Evolutionary conservation across 2,797 vertebrate species (phyloP).

Genomic region (Calcarius lapponicus): DNA sequence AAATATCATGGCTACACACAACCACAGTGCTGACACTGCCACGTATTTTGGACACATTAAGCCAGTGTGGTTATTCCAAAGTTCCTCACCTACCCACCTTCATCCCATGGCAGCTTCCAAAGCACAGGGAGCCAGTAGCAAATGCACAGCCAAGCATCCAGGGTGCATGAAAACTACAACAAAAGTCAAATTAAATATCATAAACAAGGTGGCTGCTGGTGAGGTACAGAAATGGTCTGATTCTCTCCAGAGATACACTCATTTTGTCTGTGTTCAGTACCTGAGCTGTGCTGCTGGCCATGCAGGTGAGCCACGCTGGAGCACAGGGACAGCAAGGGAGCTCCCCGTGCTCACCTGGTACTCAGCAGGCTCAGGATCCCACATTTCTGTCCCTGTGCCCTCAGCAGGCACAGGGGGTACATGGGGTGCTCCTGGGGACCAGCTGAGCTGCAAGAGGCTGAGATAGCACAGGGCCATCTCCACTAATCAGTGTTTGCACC

Average conservation of each 20-base stretch:
- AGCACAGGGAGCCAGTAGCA: neutral
- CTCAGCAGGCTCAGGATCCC: neutral
- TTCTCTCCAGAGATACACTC: neutral
- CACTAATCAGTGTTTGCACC: neutral
- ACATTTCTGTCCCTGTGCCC: neutral
- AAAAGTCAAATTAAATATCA: neutral
- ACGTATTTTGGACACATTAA: neutral
- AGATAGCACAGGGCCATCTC: neutral
- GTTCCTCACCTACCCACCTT: neutral
- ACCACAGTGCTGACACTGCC: neutral
- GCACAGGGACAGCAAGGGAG: neutral
- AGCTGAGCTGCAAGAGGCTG: neutral
- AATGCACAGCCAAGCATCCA: neutral
- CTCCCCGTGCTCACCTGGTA: accelerated
- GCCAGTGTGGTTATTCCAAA: neutral
- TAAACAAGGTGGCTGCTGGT: neutral
- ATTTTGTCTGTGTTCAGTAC: neutral
- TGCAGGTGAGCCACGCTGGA: neutral
- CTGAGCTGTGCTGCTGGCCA: neutral
- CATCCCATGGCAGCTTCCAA: neutral
- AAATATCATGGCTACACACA: too few species aligned
- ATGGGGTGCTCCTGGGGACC: neutral
- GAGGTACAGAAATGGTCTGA: neutral
- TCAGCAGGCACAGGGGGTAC: too few species aligned
- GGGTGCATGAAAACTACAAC: neutral